These are phyloP conservation scores for Loxodonta africana DNA, from an alignment of 2,113 vertebrate species.

Conservation along the genomic window DNA sequence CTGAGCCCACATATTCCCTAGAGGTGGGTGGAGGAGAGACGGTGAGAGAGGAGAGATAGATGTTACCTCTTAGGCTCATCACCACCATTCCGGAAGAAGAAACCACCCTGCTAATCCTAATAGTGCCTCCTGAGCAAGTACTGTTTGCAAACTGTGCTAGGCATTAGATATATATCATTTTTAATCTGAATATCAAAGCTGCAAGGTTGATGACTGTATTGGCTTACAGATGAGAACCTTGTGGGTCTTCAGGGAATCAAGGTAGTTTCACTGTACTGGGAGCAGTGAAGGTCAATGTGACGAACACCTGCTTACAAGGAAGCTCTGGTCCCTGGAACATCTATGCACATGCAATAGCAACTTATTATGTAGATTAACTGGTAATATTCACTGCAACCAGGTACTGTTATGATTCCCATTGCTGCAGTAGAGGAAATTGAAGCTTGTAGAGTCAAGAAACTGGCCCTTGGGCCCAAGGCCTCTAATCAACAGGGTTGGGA, in stretches of 20 bases:
- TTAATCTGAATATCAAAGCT: neutral
- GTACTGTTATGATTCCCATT: neutral
- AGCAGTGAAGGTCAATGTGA: neutral
- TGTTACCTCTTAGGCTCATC: neutral
- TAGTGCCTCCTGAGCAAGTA: neutral
- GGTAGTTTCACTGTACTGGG: neutral
- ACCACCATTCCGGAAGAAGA: neutral
- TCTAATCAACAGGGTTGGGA: neutral
- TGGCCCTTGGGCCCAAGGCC: neutral
- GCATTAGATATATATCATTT: neutral
- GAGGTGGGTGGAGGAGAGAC: neutral
- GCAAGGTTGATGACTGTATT: neutral
- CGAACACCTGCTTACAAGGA: neutral
- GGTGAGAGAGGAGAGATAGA: constrained; percentile 1
- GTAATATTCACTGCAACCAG: neutral
- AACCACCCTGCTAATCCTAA: neutral
- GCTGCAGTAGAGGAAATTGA: neutral
- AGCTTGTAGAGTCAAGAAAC: neutral
- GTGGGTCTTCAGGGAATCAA: neutral
- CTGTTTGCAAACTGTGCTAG: neutral
- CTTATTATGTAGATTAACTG: neutral
- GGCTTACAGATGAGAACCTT: neutral
- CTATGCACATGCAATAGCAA: accelerated
- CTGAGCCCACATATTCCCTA: constrained; percentile 99
- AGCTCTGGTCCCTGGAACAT: neutral